phyloP scores from a whole-genome alignment of 2,888 invertebrate genomes.

The Himalopsyche kuldschensis region DNA sequence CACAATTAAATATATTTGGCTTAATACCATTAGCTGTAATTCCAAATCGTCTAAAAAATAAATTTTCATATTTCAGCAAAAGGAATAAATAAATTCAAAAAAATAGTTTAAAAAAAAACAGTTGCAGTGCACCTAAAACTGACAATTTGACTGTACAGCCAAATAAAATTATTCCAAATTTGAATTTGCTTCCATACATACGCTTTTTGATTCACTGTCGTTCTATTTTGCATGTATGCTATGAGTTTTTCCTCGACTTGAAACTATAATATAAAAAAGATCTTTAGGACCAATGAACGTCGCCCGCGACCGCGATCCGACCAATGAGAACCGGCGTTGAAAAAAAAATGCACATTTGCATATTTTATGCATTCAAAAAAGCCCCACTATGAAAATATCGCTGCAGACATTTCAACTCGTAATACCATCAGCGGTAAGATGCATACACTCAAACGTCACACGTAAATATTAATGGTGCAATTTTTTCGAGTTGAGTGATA shows the following conservation, averaged over 20 bases:
- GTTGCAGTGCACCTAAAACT: no score
- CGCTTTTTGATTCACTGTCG: no score
- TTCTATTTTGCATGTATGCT: not conserved
- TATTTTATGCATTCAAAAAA: constrained; percentile 31
- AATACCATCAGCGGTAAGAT: not conserved
- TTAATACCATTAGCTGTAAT: no score
- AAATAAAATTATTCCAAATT: no score
- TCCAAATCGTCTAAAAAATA: no score
- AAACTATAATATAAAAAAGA: not conserved
- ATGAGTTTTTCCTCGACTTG: not conserved
- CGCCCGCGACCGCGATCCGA: constrained; percentile 17
- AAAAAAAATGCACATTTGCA: constrained; percentile 35
- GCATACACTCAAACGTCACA: not conserved
- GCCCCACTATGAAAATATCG: not conserved
- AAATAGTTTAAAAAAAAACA: no score
- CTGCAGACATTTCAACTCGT: not conserved
- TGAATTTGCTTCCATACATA: no score
- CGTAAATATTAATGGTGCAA: not conserved
- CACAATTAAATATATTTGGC: no score
- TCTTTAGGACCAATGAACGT: constrained; percentile 26
- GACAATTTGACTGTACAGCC: no score
- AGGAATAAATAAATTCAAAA: no score
- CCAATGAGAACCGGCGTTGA: constrained; percentile 29
- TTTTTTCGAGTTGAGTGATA: not conserved
- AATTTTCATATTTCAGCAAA: no score